Percentiles rank a stretch among this genome's conserved stretches.
These are phyloP conservation scores for Eilema depressum DNA, from an alignment of 2,888 invertebrate species.

Conservation along the genomic window DNA sequence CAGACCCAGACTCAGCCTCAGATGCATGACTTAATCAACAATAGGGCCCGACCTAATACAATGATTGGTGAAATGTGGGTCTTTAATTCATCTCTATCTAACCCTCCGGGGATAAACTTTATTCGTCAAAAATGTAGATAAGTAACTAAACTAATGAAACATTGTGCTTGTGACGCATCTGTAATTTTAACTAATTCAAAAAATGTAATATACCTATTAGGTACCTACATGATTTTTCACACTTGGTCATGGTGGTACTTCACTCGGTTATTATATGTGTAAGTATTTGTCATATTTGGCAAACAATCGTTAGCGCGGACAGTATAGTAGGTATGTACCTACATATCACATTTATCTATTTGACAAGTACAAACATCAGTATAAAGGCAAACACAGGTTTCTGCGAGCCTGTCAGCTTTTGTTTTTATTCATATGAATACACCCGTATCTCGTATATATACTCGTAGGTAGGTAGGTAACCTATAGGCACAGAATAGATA, in stretches of 20 bases:
- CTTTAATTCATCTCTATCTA: too few species aligned
- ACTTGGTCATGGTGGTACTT: conserved; percentile 2
- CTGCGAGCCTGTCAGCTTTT: conserved; percentile 21
- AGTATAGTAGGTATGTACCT: not conserved
- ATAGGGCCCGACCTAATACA: too few species aligned
- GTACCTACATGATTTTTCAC: not conserved
- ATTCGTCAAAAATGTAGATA: too few species aligned
- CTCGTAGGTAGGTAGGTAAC: too few species aligned
- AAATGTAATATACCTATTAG: not conserved
- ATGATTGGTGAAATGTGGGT: too few species aligned
- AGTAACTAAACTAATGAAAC: too few species aligned
- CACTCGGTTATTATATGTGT: conserved; percentile 2
- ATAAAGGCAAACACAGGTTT: not conserved
- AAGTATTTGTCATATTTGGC: conserved; percentile 10
- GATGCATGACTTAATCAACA: too few species aligned
- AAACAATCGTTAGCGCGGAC: conserved; percentile 20
- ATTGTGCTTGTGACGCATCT: not conserved
- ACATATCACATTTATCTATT: conserved; percentile 12
- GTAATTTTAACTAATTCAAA: not conserved
- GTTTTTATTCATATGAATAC: not conserved
- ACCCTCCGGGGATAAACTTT: too few species aligned
- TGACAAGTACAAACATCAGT: conserved; percentile 20
- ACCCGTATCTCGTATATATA: too few species aligned
- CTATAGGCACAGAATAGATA: too few species aligned
- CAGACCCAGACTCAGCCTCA: too few species aligned